Evolutionary conservation across 2,888 invertebrate species (phyloP), one percentile per base, ranked within the genome.

Genomic region (Argyresthia goedartella): DNA sequence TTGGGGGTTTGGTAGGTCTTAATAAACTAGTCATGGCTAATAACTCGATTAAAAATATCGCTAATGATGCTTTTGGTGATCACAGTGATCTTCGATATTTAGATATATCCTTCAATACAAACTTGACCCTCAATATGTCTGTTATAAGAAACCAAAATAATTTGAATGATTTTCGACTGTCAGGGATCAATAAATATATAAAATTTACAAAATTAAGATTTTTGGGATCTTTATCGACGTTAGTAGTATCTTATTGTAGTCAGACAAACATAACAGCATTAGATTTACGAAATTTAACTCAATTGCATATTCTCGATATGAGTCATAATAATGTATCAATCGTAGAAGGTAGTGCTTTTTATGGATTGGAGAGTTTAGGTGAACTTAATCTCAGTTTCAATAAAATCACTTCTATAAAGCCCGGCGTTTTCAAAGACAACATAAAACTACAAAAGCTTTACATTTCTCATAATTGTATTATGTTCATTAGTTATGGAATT

Each of bases 341-440:
- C 11, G 49, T 80, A 52, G 65, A 67, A 50, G 56, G 59, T 1
- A 67, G 64, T 9, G 60, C 60, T 15, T 69, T 80, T 55, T 53
- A 56, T 43, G 68, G 70, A 49, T 47, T 76, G 9, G 57, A 35
- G n/a, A 41, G 54, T 39, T 56, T 81, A 11, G 52, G 45, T 25
- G 45, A 53, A 36, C 57, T 81, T 50, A 79, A 81, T 59, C 53
- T 81, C 15, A 80, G 81, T 57, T 65, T 56, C 16, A 81, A 81
- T 53, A 59, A 67, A 55, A 68, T 81, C 54, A 59, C 55, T 34
- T 66, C 54, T 25, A 71, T 81, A 52, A 75, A 80, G 60, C 72
- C 78, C 0, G 75, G 76, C 4, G 61, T 63, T 35, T 77, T 81
- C 53, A 73, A 65, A 59, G 69, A 76, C 8, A 77, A 73, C 34